Base-by-base conservation (phyloP, 2,888 invertebrate species). In the Mactromeris polynyma region DNA sequence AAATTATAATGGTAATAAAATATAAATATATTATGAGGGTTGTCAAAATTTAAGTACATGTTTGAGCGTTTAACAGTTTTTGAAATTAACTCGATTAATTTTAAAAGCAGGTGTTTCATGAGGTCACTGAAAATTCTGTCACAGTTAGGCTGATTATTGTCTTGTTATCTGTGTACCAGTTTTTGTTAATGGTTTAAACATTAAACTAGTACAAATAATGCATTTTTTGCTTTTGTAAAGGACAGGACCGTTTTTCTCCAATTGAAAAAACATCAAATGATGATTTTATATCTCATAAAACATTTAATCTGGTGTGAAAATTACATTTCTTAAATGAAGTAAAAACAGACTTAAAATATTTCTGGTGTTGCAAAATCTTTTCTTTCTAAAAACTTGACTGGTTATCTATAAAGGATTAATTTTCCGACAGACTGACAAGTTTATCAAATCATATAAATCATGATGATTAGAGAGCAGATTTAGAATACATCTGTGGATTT, bases 391-490 rank as follows among this genome's bases (percentile, higher is more conserved):
- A 73, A 73, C 33, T 33, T 33, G 19, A 33, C 36, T 36, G 33
- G 36, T 19, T 73, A 36, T 36, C 73, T 73, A 36, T 19, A 73
- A 58, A 11, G 31, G 31, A 73, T 73, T 33, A 73, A 73, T 85
- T 79, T 80, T 64, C 85, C 26, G 36, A 42, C 11, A 46, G 38
- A 80, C 58, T 85, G 85, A 69, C 85, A 85, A 42, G 80, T 58
- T 80, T 85, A 85, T 85, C 85, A 31, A 19, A 40, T 31, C 14
- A 31, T 42, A 85, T 85, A 85, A 80, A 85, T 85, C 85, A 84
- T 9, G 0, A 33, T 58, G 77, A 83, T 83, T 77, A 83, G 17
- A 69, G 31, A 64, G 26, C 26, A 64, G 26, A 64, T 64, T n/a
- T 26, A 7, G 26, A 26, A n/a, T 64, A 64, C 58, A 64, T 64